phyloP scores from a whole-genome alignment of 2,797 vertebrate genomes.

The Myiothlypis chrysogaster region DNA sequence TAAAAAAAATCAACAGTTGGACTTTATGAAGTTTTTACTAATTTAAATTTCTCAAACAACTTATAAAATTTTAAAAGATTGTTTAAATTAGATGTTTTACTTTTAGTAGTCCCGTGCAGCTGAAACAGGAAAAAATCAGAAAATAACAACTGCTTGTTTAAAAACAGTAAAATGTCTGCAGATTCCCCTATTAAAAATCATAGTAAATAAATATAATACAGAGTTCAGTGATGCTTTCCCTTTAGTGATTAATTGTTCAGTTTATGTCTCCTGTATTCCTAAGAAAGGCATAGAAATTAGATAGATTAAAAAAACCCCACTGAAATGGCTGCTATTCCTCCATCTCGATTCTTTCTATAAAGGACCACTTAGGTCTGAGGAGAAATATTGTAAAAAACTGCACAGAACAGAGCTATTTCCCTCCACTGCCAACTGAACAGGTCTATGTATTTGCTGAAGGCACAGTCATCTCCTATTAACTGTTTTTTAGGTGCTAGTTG shows the following conservation, averaged over 20 bases:
- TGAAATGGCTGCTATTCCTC: conserved; percentile 11
- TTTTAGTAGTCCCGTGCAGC: conserved; percentile 17
- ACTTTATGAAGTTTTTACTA: neutral
- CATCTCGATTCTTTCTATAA: conserved; percentile 11
- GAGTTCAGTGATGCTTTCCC: conserved; percentile 19
- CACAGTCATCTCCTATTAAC: neutral
- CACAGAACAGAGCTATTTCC: neutral
- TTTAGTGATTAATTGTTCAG: conserved; percentile 22
- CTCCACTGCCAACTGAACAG: neutral
- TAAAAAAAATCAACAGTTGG: neutral
- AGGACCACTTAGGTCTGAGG: neutral
- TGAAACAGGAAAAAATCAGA: conserved; percentile 57
- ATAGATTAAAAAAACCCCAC: neutral
- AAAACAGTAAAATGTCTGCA: conserved; percentile 63
- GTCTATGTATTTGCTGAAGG: neutral
- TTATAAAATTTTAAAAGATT: neutral
- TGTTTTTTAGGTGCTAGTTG: neutral
- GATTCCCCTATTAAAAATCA: conserved; percentile 49
- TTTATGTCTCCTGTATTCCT: conserved; percentile 56
- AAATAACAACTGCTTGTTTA: conserved; percentile 60
- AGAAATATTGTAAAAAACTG: neutral
- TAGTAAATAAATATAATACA: conserved; percentile 30
- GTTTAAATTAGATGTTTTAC: neutral
- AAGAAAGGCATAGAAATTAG: conserved; percentile 47
- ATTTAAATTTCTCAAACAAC: neutral